These are phyloP conservation scores for Drosophila falleni DNA, from an alignment of 2,888 invertebrate genomes.

Conservation along the genomic window DNA sequence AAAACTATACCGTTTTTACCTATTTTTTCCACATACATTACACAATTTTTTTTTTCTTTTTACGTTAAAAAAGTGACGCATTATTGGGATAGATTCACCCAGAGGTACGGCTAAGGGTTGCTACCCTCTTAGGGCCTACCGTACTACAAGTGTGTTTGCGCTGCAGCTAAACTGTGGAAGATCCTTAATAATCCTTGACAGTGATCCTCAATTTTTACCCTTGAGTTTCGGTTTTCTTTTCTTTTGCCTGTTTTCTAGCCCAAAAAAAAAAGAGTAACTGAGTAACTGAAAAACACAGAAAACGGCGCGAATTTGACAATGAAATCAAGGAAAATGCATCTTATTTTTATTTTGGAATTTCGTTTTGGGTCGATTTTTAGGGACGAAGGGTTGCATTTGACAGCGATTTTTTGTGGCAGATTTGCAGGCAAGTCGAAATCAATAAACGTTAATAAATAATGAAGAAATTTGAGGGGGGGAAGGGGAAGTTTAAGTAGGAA, in stretches of 20 bases:
- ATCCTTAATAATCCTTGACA: conserved; percentile 72
- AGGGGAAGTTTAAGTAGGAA: conserved; percentile 5
- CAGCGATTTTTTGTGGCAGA: conserved; percentile 71
- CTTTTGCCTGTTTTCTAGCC: conserved; percentile 50
- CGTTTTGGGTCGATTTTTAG: conserved; percentile 22
- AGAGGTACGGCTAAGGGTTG: conserved; percentile 13
- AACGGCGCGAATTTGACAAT: conserved; percentile 54
- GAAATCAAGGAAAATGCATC: conserved; percentile 65
- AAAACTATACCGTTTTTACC: conserved; percentile 36
- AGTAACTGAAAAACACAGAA: conserved; percentile 11
- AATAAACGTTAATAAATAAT: conserved; percentile 77
- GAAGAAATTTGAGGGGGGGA: conserved; percentile 38
- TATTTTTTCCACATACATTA: conserved; percentile 49
- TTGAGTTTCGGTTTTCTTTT: conserved; percentile 52
- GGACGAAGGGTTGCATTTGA: conserved; percentile 70
- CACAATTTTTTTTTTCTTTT: conserved; percentile 46
- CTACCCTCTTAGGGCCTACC: conserved; percentile 17
- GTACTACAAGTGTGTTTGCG: conserved; percentile 51
- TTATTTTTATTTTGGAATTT: conserved; percentile 37
- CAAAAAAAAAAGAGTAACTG: conserved; percentile 41
- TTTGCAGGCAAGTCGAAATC: conserved; percentile 67
- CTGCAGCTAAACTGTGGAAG: conserved; percentile 74
- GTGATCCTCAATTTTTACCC: conserved; percentile 80
- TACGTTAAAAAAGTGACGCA: conserved; percentile 75
- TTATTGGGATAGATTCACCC: conserved; percentile 62